phyloP scores from a whole-genome alignment of 2,888 invertebrate species.

The Latrodectus elegans region DNA sequence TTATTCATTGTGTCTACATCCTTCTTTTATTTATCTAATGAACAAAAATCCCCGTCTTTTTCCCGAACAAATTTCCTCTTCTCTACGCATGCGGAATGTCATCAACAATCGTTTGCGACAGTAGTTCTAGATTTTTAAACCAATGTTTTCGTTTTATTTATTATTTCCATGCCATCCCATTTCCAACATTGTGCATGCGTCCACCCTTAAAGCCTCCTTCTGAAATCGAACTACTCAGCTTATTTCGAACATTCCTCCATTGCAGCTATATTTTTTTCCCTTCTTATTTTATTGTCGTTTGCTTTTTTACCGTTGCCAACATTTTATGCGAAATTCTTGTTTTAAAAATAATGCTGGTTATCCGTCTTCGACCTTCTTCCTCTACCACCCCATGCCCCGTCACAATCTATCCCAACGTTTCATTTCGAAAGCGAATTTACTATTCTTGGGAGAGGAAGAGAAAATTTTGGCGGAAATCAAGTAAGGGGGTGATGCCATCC shows the following conservation, averaged over 20 bases:
- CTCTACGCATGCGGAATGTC: conserved; percentile 24
- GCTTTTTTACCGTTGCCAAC: conserved; percentile 33
- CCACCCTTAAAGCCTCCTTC: conserved; percentile 7
- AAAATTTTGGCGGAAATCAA: background rate
- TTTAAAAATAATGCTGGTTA: conserved; percentile 50
- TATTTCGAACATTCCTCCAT: conserved; percentile 54
- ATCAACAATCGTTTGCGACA: conserved; percentile 67
- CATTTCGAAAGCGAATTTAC: conserved; percentile 17
- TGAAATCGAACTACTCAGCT: conserved; percentile 63
- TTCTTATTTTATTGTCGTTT: conserved; percentile 19
- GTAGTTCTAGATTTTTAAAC: conserved; percentile 19
- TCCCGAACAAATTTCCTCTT: background rate
- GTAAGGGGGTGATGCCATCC: conserved; percentile 4
- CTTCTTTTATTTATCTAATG: conserved; percentile 63
- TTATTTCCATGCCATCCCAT: conserved; percentile 12
- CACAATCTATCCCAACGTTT: conserved; percentile 4
- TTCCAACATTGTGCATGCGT: conserved; percentile 31
- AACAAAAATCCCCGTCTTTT: conserved; percentile 46
- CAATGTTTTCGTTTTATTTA: conserved; percentile 22
- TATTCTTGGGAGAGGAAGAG: background rate
- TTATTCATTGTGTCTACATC: conserved; percentile 11
- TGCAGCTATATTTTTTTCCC: background rate
- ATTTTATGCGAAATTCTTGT: conserved; percentile 57
- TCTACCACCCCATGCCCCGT: background rate
- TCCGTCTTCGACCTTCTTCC: conserved; percentile 22